A percentile compares a stretch with the other conserved stretches of the same genome.
Evolutionary conservation across 2,888 invertebrate genomes (phyloP).

Genomic region (Ochropleura plecta): DNA sequence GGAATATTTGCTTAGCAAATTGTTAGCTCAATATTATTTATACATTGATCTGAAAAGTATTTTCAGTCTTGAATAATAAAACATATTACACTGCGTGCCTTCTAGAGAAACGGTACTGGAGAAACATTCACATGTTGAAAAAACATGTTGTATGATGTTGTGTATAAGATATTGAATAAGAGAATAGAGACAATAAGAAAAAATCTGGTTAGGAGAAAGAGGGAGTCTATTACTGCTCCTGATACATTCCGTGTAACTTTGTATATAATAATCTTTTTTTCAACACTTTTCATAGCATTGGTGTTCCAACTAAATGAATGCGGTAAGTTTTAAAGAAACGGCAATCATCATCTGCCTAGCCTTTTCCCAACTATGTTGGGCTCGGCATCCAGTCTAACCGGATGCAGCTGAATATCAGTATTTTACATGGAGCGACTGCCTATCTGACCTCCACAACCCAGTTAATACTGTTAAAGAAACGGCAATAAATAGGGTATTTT

Average conservation of each 20-base stretch:
- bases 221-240: not conserved
- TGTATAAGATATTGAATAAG: not conserved
- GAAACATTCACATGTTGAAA: not conserved
- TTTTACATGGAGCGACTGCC: too few species aligned
- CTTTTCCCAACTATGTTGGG: too few species aligned
- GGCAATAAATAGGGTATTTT: not conserved
- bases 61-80: not conserved
- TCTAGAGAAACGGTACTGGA: not conserved
- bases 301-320: too few species aligned
- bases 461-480: too few species aligned
- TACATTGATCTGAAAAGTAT: conserved; percentile 1
- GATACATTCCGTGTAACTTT: too few species aligned
- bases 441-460: too few species aligned
- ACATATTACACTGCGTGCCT: not conserved
- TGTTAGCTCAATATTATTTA: conserved; percentile 8
- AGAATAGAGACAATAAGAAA: not conserved
- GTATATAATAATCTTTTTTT: too few species aligned
- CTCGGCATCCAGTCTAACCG: too few species aligned
- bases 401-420: too few species aligned
- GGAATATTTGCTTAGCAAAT: conserved; percentile 32
- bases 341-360: too few species aligned
- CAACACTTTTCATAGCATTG: too few species aligned
- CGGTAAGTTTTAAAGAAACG: not conserved
- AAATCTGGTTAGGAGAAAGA: not conserved
- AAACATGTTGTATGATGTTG: not conserved